Base-by-base conservation (phyloP, 2,113 vertebrate species). In the Pseudorasbora parva region DNA sequence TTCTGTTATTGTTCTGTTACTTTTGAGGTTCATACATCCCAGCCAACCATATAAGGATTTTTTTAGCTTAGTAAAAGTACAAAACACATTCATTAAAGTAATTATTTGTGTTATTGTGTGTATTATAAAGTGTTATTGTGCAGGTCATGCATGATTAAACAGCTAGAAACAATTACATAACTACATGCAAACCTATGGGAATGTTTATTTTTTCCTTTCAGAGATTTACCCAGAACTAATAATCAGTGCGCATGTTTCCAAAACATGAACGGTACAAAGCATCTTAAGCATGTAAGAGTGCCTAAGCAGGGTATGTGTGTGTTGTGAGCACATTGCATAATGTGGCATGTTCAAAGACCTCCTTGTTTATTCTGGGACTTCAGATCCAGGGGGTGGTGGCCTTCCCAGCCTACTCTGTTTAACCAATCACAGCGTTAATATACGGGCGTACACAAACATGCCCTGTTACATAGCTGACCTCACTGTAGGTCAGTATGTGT, bases 381-480 rank as follows among this genome's bases (percentile, higher is more conserved):
- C 56, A 79, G 72, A 62, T 82, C 85, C 83, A 74, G 84, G 86
- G 91, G 92, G 91, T 87, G 93, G 88, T 81, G 87, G 86, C 87
- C 27, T 79, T 87, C 89, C 93, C 89, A 93, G 86, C 93, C 93
- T 92, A 90, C 89, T 19, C 81, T 60, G n/a, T 56, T 72, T 33
- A 87, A 87, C 93, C 93, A 93, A 94, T 94, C 90, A 71, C 76
- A 30, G 82, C 3, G 17, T 71, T 68, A 8, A 21, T 49, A 77
- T 23, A 73, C 47, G 89, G 84, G 81, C 91, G 19, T 19, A 37
- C 10, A 68, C 78, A 66, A 45, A 85, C 14, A 84, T 56, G 85
- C 74, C 87, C 84, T 85, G 41, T 86, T 90, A 78, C 60, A 71
- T 75, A 37, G 3, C 79, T 62, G 57, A 60, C 73, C 68, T 78